These are phyloP conservation scores for Oxyteleia sp. DNA, from an alignment of 2,888 invertebrate genomes.

Conservation along the genomic window DNA sequence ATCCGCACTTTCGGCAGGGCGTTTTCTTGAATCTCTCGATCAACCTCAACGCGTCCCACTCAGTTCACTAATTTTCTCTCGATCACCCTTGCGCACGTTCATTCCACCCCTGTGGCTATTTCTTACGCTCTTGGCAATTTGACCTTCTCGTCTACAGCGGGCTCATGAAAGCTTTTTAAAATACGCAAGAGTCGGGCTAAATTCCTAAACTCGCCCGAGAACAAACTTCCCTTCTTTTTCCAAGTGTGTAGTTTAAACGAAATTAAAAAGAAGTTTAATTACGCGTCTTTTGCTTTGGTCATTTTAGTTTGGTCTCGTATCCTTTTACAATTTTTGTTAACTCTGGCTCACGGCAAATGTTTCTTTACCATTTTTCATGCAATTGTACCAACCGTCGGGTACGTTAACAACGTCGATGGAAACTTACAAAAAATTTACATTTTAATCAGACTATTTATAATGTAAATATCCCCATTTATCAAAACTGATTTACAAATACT, in stretches of 20 bases:
- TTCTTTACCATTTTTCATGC: no score
- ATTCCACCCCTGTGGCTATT: slow-evolving; percentile 77
- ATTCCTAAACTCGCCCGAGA: slow-evolving; percentile 5
- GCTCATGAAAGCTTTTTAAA: slow-evolving; percentile 60
- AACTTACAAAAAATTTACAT: no score
- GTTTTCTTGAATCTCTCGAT: slow-evolving; percentile 76
- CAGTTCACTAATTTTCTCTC: slow-evolving; percentile 78
- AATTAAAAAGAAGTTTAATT: no score
- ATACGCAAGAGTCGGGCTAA: slow-evolving; percentile 42
- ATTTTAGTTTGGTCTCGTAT: no score
- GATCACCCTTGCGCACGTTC: slow-evolving; percentile 69
- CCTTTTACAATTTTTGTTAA: no score
- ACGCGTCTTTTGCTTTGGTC: no score
- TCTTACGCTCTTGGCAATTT: slow-evolving; percentile 68
- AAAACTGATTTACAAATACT: no score
- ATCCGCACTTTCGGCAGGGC: slow-evolving; percentile 82
- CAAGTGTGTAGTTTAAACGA: not conserved
- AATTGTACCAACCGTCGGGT: no score
- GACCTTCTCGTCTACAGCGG: slow-evolving; percentile 46
- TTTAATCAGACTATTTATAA: no score
- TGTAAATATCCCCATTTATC: no score
- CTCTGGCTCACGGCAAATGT: no score
- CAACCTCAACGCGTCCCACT: slow-evolving; percentile 73
- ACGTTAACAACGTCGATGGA: no score
- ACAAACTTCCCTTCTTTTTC: slow-evolving; percentile 5